Evolutionary conservation across 2,797 vertebrate genomes (phyloP).

Genomic region (Melanotaenia parkinsoni): DNA sequence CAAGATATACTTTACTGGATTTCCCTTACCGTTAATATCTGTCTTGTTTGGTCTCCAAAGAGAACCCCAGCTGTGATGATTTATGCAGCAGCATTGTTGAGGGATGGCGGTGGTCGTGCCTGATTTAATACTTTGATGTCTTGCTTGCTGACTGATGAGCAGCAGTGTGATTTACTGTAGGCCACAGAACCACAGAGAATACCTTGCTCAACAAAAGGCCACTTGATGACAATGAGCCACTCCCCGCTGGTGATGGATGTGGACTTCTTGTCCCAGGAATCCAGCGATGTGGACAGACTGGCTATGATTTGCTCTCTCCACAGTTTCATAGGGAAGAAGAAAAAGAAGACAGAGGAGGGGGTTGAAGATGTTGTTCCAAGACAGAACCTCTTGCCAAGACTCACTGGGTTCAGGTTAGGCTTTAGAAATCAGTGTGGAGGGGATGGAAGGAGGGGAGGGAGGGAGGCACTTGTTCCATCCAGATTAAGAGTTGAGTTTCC

Average conservation of each 20-base stretch:
- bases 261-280: constrained; percentile 57
- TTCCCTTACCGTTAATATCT: constrained; percentile 42
- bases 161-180: constrained; percentile 36
- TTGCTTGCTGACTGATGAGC: constrained; percentile 31
- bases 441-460: constrained; percentile 9
- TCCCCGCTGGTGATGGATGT: constrained; percentile 59
- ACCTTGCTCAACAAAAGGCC: constrained; percentile 46
- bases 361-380: constrained; percentile 62
- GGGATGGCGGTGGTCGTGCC: constrained; percentile 28
- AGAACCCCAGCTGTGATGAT: constrained; percentile 37
- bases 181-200: constrained; percentile 36
- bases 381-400: constrained; percentile 54
- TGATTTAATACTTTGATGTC: constrained; percentile 44
- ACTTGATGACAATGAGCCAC: constrained; percentile 50
- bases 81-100: constrained; percentile 39
- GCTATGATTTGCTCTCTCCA: constrained; percentile 67
- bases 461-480: constrained; percentile 8
- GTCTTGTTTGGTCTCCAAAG: constrained; percentile 44
- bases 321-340: constrained; percentile 62
- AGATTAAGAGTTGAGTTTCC: not conserved
- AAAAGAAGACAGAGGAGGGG: constrained; percentile 51
- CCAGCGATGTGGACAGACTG: constrained; percentile 62
- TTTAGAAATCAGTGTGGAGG: constrained; percentile 19
- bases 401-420: constrained; percentile 59
- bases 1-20: constrained; percentile 45